Evolutionary conservation across 1,140 invertebrate species (phyloP).

Genomic region (Chlorops oryzae): DNA sequence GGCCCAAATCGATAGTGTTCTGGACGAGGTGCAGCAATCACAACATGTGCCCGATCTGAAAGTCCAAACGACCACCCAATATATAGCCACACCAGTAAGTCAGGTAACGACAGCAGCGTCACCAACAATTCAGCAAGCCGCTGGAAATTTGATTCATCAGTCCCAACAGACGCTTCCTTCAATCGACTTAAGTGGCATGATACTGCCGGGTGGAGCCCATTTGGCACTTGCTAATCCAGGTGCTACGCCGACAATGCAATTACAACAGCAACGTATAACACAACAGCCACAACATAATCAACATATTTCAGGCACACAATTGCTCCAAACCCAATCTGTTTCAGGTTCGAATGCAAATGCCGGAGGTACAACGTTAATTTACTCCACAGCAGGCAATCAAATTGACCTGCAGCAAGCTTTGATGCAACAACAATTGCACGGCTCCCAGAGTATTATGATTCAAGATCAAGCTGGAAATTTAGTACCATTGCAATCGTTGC

Average conservation of each 20-base stretch:
- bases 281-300: too few relatives aligned
- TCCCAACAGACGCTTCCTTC: constrained; percentile 31
- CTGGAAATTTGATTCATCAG: too few relatives aligned
- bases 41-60: not conserved
- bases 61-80: constrained; percentile 16
- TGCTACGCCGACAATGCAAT: constrained; percentile 28
- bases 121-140: too few relatives aligned
- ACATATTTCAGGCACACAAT: too few relatives aligned
- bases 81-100: constrained; percentile 5
- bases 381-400: constrained; percentile 43
- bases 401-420: constrained; percentile 41
- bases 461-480: constrained; percentile 43
- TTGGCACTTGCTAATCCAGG: constrained; percentile 38
- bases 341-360: not conserved
- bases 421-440: constrained; percentile 38
- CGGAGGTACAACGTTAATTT: constrained; percentile 32
- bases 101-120: constrained; percentile 22
- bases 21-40: constrained; percentile 34
- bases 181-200: constrained; percentile 43
- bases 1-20: constrained; percentile 40
- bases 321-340: too few relatives aligned
- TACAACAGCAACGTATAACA: too few relatives aligned
- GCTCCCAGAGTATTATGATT: constrained; percentile 44
- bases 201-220: constrained; percentile 39
- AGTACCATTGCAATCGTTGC: constrained; percentile 31